Base-by-base conservation (phyloP, 2,888 invertebrate genomes). In the Melanotus villosus region DNA sequence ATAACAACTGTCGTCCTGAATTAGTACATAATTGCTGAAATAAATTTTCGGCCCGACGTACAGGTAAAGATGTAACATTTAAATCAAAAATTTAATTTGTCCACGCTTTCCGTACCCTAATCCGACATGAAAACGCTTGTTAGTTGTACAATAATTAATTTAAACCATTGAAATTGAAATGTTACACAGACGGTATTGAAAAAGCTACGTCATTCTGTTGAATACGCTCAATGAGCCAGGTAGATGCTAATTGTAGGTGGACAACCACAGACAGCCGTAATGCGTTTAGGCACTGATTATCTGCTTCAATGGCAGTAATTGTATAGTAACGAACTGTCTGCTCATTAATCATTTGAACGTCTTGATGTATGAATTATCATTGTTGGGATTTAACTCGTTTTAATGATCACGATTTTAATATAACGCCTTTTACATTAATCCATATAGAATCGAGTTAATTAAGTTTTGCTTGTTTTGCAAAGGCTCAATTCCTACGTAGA, bases 291-390 rank as follows among this genome's bases (percentile, higher is more conserved):
- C 58, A 32, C 65, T 68, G 68, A 73, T 73, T 73, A 73, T 68
- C 70, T 59, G 50, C 52, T 60, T 73, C 65, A 63, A 52, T 66
- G 59, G 50, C 41, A 56, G 60, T 66, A 70, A 70, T 70, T 70
- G 70, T 68, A 65, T 58, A 58, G 63, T 69, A 72, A 72, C 72
- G 72, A 69, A 72, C 72, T 69, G 69, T 63, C 65, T 58, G 66
- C 45, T 66, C 71, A 64, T 72, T 72, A 72, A 72, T 72, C 72
- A 72, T 52, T 19, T 12, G 5, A 52, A 57, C 64, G 41, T 43
- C 34, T 56, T 57, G 54, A 45, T 57, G 54, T 56, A 21, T 63
- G 52, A 65, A 65, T 56, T 56, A 65, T 65, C 34, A 26, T 12
- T 26, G 26, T 58, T 23, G 26, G 38, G 36, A 36, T 30, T 32